These are phyloP conservation scores for Chaetura pelagica DNA, from an alignment of 2,113 vertebrate genomes.

Conservation along the genomic window DNA sequence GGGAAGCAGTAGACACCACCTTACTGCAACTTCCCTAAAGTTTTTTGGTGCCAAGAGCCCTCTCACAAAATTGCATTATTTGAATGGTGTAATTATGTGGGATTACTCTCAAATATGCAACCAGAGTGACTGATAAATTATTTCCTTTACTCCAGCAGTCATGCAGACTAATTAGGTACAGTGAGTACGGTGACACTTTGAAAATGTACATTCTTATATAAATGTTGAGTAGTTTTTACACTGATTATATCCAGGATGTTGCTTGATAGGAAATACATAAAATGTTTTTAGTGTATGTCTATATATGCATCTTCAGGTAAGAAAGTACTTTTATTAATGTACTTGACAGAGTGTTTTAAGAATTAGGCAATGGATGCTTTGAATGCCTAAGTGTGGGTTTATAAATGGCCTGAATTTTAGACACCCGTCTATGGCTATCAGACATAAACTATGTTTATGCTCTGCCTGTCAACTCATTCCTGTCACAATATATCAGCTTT, in stretches of 20 bases:
- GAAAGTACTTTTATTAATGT: background rate
- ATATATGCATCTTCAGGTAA: background rate
- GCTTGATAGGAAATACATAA: background rate
- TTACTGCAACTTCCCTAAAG: background rate
- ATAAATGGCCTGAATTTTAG: background rate
- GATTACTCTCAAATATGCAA: constrained; percentile 32
- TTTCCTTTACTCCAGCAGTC: constrained; percentile 17
- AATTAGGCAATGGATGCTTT: background rate
- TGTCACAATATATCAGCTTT: background rate
- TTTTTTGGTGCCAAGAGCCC: background rate
- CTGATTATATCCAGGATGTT: constrained; percentile 23
- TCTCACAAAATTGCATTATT: background rate
- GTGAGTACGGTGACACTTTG: background rate
- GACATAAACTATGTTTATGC: background rate
- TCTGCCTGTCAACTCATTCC: background rate
- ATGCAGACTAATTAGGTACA: constrained; percentile 19
- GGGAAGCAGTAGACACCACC: background rate
- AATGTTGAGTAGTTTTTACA: constrained; percentile 10
- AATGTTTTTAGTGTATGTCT: background rate
- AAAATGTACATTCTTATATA: background rate
- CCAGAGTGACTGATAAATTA: background rate
- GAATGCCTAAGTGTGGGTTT: background rate
- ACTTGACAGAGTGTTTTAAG: background rate
- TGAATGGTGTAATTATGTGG: background rate
- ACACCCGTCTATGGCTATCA: background rate